Percentiles rank a stretch among this genome's conserved stretches.
phyloP scores from a whole-genome alignment of 1,140 invertebrate species.

The Eurosta solidaginis region DNA sequence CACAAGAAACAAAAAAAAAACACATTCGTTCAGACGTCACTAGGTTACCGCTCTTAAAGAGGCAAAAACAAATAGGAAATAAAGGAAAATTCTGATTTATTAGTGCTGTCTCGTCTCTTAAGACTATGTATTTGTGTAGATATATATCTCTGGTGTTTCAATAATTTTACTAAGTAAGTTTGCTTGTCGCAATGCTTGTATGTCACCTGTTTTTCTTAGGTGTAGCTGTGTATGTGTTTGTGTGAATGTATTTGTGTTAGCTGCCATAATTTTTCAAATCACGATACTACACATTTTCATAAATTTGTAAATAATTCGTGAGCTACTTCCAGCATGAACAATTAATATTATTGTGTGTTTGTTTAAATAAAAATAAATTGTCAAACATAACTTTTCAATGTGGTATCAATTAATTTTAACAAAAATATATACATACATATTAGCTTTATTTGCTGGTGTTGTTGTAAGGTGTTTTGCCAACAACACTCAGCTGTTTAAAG shows the following conservation, averaged over 20 bases:
- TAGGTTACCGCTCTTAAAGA: neutral
- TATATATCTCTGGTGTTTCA: neutral
- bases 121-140: neutral
- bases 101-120: neutral
- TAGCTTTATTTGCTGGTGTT: neutral
- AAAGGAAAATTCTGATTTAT: conserved; percentile 12
- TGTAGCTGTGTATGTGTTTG: no score
- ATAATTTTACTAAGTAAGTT: neutral
- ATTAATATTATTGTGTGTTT: conserved; percentile 6
- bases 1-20: no score
- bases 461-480: neutral
- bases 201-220: no score
- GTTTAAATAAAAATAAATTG: neutral
- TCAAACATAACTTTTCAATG: neutral
- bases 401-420: neutral
- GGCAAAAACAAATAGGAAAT: neutral
- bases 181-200: no score
- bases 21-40: neutral
- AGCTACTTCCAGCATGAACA: neutral
- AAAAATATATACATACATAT: no score
- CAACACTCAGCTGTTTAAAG: neutral
- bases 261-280: neutral
- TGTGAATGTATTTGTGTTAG: no score
- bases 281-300: neutral
- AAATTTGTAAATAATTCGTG: neutral